These are phyloP conservation scores for Smutsia temminckii DNA, from an alignment of 2,797 vertebrate genomes.

Conservation along the genomic window DNA sequence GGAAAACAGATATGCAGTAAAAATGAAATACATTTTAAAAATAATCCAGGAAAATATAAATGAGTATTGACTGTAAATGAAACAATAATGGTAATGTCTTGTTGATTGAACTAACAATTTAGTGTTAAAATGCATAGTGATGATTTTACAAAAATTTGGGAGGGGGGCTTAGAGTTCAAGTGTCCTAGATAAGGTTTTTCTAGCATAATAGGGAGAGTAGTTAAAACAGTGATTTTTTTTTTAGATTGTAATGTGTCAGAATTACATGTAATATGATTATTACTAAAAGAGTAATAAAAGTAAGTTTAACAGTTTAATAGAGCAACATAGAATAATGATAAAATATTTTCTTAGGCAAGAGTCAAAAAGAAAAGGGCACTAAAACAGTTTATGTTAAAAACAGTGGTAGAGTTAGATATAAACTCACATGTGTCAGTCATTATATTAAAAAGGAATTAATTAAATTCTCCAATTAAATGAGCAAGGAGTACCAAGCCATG, in stretches of 20 bases:
- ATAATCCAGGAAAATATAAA: neutral
- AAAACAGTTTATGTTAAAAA: neutral
- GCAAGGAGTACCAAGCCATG: neutral
- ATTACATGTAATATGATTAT: neutral
- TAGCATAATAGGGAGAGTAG: neutral
- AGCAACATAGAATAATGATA: neutral
- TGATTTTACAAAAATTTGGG: neutral
- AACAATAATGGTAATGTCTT: neutral
- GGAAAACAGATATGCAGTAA: neutral
- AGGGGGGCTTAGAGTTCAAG: too few species aligned
- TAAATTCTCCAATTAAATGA: neutral
- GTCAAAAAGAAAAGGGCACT: neutral
- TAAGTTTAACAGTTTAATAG: neutral
- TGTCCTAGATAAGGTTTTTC: too few species aligned
- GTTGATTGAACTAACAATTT: neutral
- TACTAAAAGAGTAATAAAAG: neutral
- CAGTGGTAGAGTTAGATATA: neutral
- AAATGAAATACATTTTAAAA: neutral
- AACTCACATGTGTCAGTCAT: neutral
- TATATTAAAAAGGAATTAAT: neutral
- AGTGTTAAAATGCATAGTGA: neutral
- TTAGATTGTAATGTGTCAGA: neutral
- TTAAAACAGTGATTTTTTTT: neutral
- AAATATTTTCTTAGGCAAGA: neutral
- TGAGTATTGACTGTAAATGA: neutral